Evolutionary conservation across 2,888 invertebrate genomes (phyloP), one percentile per base, ranked within the genome.

Genomic region (Atrina japonica): DNA sequence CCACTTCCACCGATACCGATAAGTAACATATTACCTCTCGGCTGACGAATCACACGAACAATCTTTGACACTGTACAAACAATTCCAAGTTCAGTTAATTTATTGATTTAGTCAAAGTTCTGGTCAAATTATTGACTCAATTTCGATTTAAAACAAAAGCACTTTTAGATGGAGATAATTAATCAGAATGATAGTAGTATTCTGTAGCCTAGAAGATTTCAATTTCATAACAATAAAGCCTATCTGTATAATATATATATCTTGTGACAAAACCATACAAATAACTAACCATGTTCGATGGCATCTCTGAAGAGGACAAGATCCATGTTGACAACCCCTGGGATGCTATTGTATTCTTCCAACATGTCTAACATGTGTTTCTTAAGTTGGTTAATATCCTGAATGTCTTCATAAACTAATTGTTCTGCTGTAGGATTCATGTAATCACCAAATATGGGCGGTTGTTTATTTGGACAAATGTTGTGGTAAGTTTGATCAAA

Each of bases 1-100:
- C 97, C 97, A 71, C 95, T 95, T 1, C 97, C 97, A 80, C 95
- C 95, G 70, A 96, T 95, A 40, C 96, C 96, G 43, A 97, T 94
- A 73, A 96, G 93, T 18, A 97, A 91, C 93, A 96, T 93, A 88
- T 97, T 94, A 0, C 97, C 96, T 14, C 95, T 92, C 0, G 95
- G 95, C 87, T 93, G 96, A 0, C 96, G 95, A 66, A 97, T 93
- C 35, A 96, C 95, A 50, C 97, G 92, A 27, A 95, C 94, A 71
- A 97, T 94, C 76, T 95, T 93, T 72, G 95, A 94, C 65, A 97
- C 93, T 90, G 83, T 2, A 78, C 78, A 40, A 61, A n/a, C n/a
- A n/a, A n/a, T n/a, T n/a, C n/a, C 35, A 64, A 56, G 64, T 27
- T 7, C 41, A 25, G 3, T n/a, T n/a, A n/a, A n/a, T n/a, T n/a